phyloP scores from a whole-genome alignment of 2,888 invertebrate species.

The Dicranocentrus wangi region DNA sequence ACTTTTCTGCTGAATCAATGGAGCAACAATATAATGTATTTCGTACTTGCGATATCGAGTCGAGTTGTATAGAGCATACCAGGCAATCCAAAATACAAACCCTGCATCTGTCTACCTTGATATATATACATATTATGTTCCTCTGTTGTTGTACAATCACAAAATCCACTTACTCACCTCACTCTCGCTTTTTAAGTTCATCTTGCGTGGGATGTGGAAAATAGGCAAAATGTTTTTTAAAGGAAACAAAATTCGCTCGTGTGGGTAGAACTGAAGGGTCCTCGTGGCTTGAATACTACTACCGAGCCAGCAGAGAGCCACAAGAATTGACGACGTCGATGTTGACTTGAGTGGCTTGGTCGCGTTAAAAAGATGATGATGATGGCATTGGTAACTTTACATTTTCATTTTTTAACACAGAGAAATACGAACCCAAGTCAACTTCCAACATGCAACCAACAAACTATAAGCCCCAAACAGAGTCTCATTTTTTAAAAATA shows the following conservation, averaged over 20 bases:
- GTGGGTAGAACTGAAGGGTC: slow-evolving; percentile 27
- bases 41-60: too few relatives aligned
- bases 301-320: background rate
- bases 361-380: background rate
- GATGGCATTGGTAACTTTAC: slow-evolving; percentile 13
- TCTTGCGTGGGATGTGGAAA: slow-evolving; percentile 30
- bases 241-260: background rate
- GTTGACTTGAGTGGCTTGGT: slow-evolving; percentile 2
- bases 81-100: background rate
- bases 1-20: too few relatives aligned
- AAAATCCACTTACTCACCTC: slow-evolving; percentile 24
- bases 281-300: slow-evolving; percentile 13
- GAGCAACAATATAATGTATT: too few relatives aligned
- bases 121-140: too few relatives aligned
- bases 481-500: background rate
- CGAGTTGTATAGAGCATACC: too few relatives aligned
- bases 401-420: too few relatives aligned
- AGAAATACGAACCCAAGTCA: too few relatives aligned
- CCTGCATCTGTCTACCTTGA: slow-evolving; percentile 4
- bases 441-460: too few relatives aligned
- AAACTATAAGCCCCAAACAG: too few relatives aligned
- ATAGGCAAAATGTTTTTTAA: slow-evolving; percentile 22
- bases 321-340: background rate
- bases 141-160: slow-evolving; percentile 8
- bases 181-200: slow-evolving; percentile 28